Conservation (phyloP, 2,113 vertebrate species). For the Poeciliopsis occidentalis region DNA sequence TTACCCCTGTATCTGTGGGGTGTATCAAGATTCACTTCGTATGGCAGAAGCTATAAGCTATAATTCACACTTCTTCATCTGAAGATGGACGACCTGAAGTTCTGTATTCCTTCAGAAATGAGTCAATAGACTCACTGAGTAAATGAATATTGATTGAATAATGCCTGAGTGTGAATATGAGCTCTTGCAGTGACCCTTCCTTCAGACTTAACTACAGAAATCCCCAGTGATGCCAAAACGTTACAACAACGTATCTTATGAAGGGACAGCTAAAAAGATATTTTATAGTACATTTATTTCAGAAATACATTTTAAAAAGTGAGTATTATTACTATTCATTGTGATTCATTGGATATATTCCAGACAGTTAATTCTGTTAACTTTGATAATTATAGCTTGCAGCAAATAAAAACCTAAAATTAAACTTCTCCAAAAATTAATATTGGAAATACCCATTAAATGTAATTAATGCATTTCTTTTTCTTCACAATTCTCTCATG, state of each 20-base stretch:
- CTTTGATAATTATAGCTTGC: not conserved
- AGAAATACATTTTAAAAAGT: not conserved
- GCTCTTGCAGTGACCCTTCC: constrained; percentile 82
- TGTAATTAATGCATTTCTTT: not conserved
- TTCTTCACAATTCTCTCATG: not conserved
- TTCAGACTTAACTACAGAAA: constrained; percentile 81
- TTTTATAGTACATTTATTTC: not conserved
- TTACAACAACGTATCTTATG: constrained; percentile 13
- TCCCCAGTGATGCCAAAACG: constrained; percentile 46
- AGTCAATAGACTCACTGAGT: constrained; percentile 97
- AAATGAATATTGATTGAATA: constrained; percentile 99
- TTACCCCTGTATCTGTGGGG: constrained; percentile 94
- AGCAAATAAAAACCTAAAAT: not conserved
- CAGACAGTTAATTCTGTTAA: not conserved
- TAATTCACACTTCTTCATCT: constrained; percentile 91
- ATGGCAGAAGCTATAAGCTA: constrained; percentile 70
- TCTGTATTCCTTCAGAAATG: constrained; percentile 93
- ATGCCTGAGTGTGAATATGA: constrained; percentile 93
- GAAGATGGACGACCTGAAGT: constrained; percentile 96
- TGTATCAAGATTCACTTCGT: constrained; percentile 81
- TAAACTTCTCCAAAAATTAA: not conserved
- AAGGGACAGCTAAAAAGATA: not conserved
- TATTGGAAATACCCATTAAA: not conserved
- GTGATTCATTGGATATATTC: not conserved
- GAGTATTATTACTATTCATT: not conserved